Evolutionary conservation across 2,888 invertebrate species (phyloP).

Genomic region (Nephrotoma guestfalica): DNA sequence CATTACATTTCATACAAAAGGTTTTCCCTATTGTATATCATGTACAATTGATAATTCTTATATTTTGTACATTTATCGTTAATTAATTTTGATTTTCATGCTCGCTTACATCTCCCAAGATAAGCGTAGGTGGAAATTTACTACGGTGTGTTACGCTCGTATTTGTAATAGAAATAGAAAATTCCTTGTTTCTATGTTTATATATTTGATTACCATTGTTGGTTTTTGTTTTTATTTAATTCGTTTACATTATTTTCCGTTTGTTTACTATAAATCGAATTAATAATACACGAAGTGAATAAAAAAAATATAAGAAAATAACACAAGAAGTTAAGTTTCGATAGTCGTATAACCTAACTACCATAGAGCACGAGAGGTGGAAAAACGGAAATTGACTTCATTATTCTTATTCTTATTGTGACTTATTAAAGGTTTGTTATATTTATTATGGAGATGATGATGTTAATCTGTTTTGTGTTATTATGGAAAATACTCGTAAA

Average conservation of each 20-base stretch:
- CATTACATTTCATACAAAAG: neutral
- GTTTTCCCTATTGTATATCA: neutral
- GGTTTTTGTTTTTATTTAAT: neutral
- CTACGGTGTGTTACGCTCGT: neutral
- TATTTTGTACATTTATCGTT: neutral
- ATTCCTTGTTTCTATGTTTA: neutral
- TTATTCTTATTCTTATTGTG: neutral
- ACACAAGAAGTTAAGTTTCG: neutral
- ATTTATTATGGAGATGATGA: neutral
- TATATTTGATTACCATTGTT: neutral
- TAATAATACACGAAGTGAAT: neutral
- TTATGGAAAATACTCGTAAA: neutral
- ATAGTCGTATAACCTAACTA: neutral
- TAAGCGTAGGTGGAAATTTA: neutral
- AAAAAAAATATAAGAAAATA: neutral
- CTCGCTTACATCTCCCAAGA: neutral
- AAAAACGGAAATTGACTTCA: neutral
- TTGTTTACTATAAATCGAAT: neutral
- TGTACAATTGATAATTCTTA: neutral
- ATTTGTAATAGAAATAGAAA: neutral
- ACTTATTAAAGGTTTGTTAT: neutral
- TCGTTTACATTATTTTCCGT: neutral
- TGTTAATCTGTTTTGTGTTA: neutral
- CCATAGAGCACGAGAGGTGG: neutral
- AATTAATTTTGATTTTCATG: neutral